Evolutionary conservation across 2,113 vertebrate species (phyloP).

Genomic region (Phodopus roborovskii): DNA sequence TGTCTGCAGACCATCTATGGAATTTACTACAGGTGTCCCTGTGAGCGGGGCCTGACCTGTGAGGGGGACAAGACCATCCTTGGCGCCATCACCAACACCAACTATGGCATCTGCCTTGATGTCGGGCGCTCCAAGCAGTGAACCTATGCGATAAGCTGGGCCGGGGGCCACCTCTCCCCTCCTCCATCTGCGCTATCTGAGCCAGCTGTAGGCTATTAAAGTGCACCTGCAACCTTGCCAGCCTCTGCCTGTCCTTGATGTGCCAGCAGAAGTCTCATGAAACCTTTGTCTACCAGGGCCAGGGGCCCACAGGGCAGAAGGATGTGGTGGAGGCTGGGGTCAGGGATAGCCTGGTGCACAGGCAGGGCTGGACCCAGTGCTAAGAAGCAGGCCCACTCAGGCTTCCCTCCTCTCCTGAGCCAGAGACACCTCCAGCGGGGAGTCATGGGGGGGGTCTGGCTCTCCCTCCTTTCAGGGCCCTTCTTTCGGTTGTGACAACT

Average conservation of each 20-base stretch:
- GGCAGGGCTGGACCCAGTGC: not conserved
- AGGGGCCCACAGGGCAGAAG: not conserved
- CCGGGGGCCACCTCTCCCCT: not conserved
- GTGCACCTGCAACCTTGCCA: constrained; percentile 55
- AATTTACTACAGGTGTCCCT: constrained; percentile 90
- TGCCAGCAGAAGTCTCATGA: not conserved
- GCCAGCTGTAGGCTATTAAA: constrained; percentile 71
- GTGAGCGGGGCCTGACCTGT: constrained; percentile 88
- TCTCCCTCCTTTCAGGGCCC: not conserved
- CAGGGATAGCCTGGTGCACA: not conserved
- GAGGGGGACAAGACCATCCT: constrained; percentile 81
- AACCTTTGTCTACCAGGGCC: not conserved
- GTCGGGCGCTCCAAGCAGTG: not conserved
- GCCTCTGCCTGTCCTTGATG: constrained; percentile 27
- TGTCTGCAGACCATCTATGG: constrained; percentile 84
- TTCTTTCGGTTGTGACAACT: not conserved
- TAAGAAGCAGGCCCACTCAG: not conserved
- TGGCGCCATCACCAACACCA: constrained; percentile 88
- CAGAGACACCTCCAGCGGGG: not conserved
- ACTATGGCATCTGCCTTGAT: constrained; percentile 87
- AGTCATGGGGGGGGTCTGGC: not conserved
- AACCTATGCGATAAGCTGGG: rapidly evolving
- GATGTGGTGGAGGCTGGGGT: too few species aligned
- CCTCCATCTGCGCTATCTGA: not conserved
- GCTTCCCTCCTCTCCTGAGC: not conserved